These are phyloP conservation scores for Rhamnusium bicolor DNA, from an alignment of 2,888 invertebrate species.

Conservation along the genomic window DNA sequence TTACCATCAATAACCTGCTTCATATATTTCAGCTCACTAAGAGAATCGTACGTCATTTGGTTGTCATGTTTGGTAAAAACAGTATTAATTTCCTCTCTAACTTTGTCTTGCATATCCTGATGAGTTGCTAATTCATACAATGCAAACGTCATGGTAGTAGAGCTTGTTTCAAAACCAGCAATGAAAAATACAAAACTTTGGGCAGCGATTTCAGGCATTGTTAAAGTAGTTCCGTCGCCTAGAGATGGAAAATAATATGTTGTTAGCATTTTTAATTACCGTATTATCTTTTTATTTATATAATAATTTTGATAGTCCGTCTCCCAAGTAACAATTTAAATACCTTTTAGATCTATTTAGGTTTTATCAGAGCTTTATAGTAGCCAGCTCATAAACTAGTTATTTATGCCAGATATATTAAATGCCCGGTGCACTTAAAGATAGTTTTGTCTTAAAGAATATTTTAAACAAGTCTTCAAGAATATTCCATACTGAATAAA, in stretches of 20 bases:
- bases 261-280: no score
- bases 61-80: constrained; percentile 49
- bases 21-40: constrained; percentile 54
- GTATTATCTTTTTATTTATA: no score
- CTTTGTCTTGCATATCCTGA: constrained; percentile 50
- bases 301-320: no score
- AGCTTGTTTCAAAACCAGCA: constrained; percentile 57
- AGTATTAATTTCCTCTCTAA: constrained; percentile 48
- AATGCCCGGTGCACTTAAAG: no score
- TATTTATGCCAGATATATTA: no score
- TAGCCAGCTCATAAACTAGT: no score
- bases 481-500: no score
- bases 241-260: background rate
- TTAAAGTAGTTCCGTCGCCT: constrained; percentile 43
- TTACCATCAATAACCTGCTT: constrained; percentile 55
- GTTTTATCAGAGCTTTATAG: no score
- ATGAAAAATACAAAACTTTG: constrained; percentile 55
- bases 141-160: constrained; percentile 55
- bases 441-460: no score
- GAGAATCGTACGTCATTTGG: constrained; percentile 53
- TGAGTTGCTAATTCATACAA: constrained; percentile 50
- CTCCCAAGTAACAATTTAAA: no score
- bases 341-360: no score
- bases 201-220: constrained; percentile 48
- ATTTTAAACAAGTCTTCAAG: no score